These are phyloP conservation scores for Abrostola triplasia DNA, from an alignment of 2,888 invertebrate genomes.

Conservation along the genomic window DNA sequence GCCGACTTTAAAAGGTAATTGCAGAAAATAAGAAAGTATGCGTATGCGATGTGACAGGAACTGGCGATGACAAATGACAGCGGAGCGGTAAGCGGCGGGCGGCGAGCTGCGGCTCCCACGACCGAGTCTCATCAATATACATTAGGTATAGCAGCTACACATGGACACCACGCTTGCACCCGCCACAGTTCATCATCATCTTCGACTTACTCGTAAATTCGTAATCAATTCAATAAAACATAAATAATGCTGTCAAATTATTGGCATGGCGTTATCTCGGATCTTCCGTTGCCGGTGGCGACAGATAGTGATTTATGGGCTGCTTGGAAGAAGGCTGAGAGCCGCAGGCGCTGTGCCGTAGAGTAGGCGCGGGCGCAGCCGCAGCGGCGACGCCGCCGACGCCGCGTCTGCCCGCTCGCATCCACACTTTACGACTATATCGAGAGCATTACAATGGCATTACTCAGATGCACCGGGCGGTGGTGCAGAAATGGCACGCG, in stretches of 20 bases:
- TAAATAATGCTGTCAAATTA: constrained; percentile 59
- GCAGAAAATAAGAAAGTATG: constrained; percentile 81
- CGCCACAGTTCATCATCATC: constrained; percentile 53
- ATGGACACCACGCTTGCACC: constrained; percentile 49
- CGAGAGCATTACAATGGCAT: constrained; percentile 87
- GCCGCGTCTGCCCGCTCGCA: constrained; percentile 77
- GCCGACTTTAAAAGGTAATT: constrained; percentile 82
- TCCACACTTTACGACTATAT: constrained; percentile 81
- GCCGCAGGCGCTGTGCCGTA: constrained; percentile 14
- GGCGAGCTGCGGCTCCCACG: constrained; percentile 75
- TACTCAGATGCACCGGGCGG: constrained; percentile 88
- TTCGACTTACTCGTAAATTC: constrained; percentile 46
- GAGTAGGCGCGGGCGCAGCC: constrained; percentile 43
- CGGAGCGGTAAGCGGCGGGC: constrained; percentile 55
- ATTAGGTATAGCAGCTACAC: constrained; percentile 65
- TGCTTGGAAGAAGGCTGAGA: constrained; percentile 40
- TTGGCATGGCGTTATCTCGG: constrained; percentile 56
- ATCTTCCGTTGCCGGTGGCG: constrained; percentile 50
- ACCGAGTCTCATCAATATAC: constrained; percentile 78
- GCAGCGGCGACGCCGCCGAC: constrained; percentile 72
- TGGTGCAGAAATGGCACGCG: constrained; percentile 88
- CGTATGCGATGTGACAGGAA: constrained; percentile 79
- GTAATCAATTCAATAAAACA: constrained; percentile 58
- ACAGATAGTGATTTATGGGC: constrained; percentile 58
- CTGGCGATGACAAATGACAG: constrained; percentile 85